Percentiles rank a stretch among this genome's conserved stretches.
Conservation (phyloP, 1,140 invertebrate genomes). For the Drosophila ohnishii region DNA sequence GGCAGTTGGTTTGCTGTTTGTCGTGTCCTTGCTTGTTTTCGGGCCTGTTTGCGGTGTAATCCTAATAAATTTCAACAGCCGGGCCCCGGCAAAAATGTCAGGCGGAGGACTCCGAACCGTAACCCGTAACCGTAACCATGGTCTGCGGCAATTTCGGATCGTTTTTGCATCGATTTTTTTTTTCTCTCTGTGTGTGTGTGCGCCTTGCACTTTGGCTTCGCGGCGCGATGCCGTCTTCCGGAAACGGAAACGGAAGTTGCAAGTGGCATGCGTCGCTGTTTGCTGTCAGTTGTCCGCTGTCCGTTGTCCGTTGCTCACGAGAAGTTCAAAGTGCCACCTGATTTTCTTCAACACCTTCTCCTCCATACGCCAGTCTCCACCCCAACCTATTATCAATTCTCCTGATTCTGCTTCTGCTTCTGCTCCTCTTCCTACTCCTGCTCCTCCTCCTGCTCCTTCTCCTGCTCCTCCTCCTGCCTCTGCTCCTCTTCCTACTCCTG, state of each 20-base stretch:
- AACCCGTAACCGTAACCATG: conserved; percentile 11
- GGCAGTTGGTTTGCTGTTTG: conserved; percentile 11
- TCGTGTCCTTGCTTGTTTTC: conserved; percentile 45
- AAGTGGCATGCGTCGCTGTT: conserved; percentile 71
- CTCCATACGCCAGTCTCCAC: not conserved
- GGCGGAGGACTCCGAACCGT: conserved; percentile 18
- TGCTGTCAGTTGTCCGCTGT: conserved; percentile 19
- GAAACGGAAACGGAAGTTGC: conserved; percentile 68
- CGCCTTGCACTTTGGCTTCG: conserved; percentile 43
- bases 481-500: conserved; percentile 1
- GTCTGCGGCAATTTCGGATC: conserved; percentile 56
- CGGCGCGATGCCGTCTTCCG: conserved; percentile 23
- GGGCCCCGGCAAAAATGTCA: conserved; percentile 56
- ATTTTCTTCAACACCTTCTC: not conserved
- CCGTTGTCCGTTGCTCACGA: conserved; percentile 19
- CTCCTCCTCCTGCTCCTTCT: not conserved
- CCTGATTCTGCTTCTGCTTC: not conserved
- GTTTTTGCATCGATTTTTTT: conserved; percentile 58
- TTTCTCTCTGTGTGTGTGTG: not conserved
- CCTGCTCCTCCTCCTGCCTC: not conserved
- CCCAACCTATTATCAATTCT: not conserved
- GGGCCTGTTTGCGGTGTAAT: conserved; percentile 42
- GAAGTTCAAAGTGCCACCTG: conserved; percentile 19
- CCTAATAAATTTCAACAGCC: conserved; percentile 69
- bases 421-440: conserved; percentile 1